A percentile compares a stretch with the other conserved stretches of the same genome.
Conservation (phyloP, 2,888 invertebrate genomes). For the Sphaeridia pumilis region DNA sequence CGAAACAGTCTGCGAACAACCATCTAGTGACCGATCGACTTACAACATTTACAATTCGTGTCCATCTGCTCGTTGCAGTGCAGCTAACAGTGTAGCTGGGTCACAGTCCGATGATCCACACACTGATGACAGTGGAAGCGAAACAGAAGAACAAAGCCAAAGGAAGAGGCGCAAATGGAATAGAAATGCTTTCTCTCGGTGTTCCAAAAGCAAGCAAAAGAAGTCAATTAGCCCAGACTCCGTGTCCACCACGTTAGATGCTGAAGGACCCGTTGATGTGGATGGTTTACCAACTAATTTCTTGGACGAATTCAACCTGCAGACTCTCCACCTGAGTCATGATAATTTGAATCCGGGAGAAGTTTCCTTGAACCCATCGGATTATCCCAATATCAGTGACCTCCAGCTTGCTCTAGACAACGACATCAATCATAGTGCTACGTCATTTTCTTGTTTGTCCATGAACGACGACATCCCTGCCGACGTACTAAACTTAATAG, state of each 20-base stretch:
- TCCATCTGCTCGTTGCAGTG: constrained; percentile 1
- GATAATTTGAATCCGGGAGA: not conserved
- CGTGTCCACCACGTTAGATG: constrained; percentile 1
- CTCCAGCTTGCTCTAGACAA: not conserved
- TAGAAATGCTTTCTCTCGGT: constrained; percentile 28
- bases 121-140: constrained; percentile 7
- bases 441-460: constrained; percentile 4
- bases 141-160: constrained; percentile 13
- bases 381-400: not conserved
- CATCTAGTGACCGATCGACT: constrained; percentile 24
- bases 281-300: constrained; percentile 1
- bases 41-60: constrained; percentile 21
- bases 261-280: constrained; percentile 2
- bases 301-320: not conserved
- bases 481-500: constrained; percentile 14
- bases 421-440: not conserved
- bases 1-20: constrained; percentile 30
- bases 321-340: constrained; percentile 1
- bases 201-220: constrained; percentile 27
- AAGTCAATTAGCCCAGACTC: not conserved
- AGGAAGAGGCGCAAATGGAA: constrained; percentile 31
- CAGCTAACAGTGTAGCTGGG: not conserved
- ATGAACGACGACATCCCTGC: not conserved
- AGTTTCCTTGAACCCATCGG: not conserved
- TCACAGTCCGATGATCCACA: not conserved